A percentile compares a stretch with the other conserved stretches of the same genome.
Evolutionary conservation across 2,888 invertebrate genomes (phyloP).

Genomic region (Entomobrya multifasciata): DNA sequence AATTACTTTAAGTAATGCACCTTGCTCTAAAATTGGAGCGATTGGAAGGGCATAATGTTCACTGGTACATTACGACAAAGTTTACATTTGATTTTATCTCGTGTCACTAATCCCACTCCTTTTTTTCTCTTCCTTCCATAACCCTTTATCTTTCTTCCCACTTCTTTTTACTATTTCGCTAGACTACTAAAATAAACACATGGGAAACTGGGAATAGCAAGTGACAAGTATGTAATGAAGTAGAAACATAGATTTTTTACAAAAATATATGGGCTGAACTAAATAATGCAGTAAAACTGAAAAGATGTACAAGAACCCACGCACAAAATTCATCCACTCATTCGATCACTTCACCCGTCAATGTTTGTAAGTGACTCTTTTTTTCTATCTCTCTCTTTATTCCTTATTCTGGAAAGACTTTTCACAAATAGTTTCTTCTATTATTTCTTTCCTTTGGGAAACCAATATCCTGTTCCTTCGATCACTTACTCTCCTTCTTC

Average conservation of each 20-base stretch:
- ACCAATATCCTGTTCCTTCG: conserved; percentile 61
- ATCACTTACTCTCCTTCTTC: conserved; percentile 10
- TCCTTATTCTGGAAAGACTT: conserved; percentile 27
- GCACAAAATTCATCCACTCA: neutral
- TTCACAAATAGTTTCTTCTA: conserved; percentile 44
- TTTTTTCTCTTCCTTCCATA: too few species aligned
- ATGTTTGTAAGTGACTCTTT: conserved; percentile 9
- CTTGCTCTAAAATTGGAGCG: too few species aligned
- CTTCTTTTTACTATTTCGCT: too few species aligned
- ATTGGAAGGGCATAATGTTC: too few species aligned
- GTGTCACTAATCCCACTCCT: too few species aligned
- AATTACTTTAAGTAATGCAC: too few species aligned
- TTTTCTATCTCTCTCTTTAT: conserved; percentile 18
- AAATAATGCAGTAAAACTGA: conserved; percentile 20
- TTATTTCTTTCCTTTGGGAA: conserved; percentile 60
- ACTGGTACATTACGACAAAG: too few species aligned
- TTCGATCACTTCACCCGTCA: neutral
- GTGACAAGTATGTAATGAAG: too few species aligned
- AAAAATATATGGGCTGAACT: neutral
- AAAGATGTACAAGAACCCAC: conserved; percentile 16
- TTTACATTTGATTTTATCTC: too few species aligned
- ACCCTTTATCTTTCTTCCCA: too few species aligned
- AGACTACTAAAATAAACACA: conserved; percentile 38
- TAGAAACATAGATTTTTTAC: neutral
- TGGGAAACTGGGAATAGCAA: conserved; percentile 22